Conservation (phyloP, 2,113 vertebrate genomes). For the Melanotaenia duboulayi region DNA sequence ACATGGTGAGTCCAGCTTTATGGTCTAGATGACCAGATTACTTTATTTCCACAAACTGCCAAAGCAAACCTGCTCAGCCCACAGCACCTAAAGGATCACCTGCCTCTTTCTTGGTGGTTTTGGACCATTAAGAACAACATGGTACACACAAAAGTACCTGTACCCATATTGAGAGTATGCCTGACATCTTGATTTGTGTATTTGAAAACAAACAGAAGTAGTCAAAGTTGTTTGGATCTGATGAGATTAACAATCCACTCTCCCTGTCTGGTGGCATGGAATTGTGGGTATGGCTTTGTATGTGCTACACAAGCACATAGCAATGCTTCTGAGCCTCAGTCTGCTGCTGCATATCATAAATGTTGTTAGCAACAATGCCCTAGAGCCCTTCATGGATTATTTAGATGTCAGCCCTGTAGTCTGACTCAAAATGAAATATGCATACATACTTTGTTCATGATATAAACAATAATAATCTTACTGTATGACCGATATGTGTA, state of each 20-base stretch:
- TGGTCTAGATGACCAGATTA: neutral
- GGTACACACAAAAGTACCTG: too few species aligned
- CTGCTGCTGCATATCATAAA: conserved; percentile 4
- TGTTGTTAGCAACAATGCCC: conserved; percentile 4
- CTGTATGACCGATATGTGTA: too few species aligned
- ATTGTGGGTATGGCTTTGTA: neutral
- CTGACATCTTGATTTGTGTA: too few species aligned
- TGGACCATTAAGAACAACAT: too few species aligned
- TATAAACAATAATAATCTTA: neutral
- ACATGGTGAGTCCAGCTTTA: conserved; percentile 88
- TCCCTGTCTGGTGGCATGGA: neutral
- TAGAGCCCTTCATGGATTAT: conserved; percentile 31
- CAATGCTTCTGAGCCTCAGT: neutral
- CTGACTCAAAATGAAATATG: conserved; percentile 11
- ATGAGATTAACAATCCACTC: neutral
- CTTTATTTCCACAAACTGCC: neutral
- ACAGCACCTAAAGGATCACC: neutral
- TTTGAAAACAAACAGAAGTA: neutral
- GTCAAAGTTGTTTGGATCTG: neutral
- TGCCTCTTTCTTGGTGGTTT: too few species aligned
- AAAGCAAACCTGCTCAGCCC: neutral
- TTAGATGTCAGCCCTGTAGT: conserved; percentile 3
- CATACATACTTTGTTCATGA: neutral
- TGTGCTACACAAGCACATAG: neutral
- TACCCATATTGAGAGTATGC: too few species aligned